Base-by-base conservation (phyloP, 1,140 invertebrate genomes). In the Colletes gigas region DNA sequence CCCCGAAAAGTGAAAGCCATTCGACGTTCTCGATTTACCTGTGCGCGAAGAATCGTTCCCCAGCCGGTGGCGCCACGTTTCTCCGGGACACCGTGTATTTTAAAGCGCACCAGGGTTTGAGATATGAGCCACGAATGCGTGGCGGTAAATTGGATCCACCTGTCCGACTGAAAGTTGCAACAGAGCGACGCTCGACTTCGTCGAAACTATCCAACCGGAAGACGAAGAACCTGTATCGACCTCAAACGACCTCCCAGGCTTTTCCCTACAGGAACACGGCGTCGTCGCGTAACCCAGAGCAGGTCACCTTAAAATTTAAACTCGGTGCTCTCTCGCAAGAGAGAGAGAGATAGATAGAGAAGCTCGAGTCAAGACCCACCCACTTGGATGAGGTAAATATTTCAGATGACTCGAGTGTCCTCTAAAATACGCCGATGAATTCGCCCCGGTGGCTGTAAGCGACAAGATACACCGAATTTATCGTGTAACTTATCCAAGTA, bases 251-350 rank as follows among this genome's bases (percentile, higher is more conserved):
- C 69, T 74, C 65, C 4, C 15, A 0, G 21, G 44, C 54, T 30
- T 52, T 67, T 21, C 21, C 52, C n/a, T 55, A 14, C 3, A 44
- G 47, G 59, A 78, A 47, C 63, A 74, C 81, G 69, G 70, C 65
- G 81, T 74, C n/a, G 50, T 79, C 39, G 55, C 47, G 44, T 55
- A 70, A 67, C 52, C 15, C 65, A 17, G 50, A 50, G 21, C 57
- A 74, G 59, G 21, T 83, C 71, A 71, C 72, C 78, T 83, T 83
- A 81, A 83, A 83, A 52, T 83, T 83, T 83, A 81, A 83, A 78
- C 60, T 21, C 77, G 12, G 52, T 47, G 8, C 41, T 21, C 78
- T 81, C 78, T 9, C 10, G 59, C 63, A 44, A 57, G 19, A 69
- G 10, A 59, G 15, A 44, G 14, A 9, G 66, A 66, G 54, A 62